Evolutionary conservation across 2,797 vertebrate species (phyloP), one percentile per base, ranked within the genome.

Genomic region (Gymnodraco acuticeps): DNA sequence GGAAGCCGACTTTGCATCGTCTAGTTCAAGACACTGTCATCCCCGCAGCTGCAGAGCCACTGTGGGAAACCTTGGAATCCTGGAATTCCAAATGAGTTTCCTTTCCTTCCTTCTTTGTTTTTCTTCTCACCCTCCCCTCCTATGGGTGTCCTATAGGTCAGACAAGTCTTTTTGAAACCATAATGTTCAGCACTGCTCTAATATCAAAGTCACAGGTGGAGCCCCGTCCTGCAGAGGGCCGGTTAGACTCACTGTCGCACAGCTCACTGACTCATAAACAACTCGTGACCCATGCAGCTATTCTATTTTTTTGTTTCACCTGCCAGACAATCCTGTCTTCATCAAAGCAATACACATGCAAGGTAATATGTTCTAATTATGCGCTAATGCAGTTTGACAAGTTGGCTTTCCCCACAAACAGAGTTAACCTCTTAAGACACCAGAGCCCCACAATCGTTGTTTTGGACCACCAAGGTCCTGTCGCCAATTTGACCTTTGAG

Each of bases 201-300:
- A 78, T 87, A 87, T 85, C 74, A 85, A 76, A 83, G 80, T 88
- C 86, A 67, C 88, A 89, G 83, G 67, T 90, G 82, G 80, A 89
- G 87, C 69, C 55, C 42, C 54, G 78, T 80, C 87, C 90, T 83
- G 85, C 80, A 17, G 90, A 75, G 90, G 53, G 33, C 65, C 79
- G 77, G 80, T 92, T 92, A 89, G 83, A 51, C 71, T 93, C 87
- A 92, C 81, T 87, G 89, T 90, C 87, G 82, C 89, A 91, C 87
- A 91, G 82, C 80, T 90, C 80, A 89, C 89, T 91, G 88, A 75
- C 87, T 91, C 87, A 86, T 86, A 93, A 91, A 90, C 89, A 91
- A 83, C 88, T 73, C 76, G 51, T 90, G 91, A 92, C 82, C 83
- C 73, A n/a, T 64, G 78, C 67, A 69, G 75, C 66, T 51, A 13